These are phyloP conservation scores for Neosalanx taihuensis DNA, from an alignment of 2,797 vertebrate genomes.

Conservation along the genomic window DNA sequence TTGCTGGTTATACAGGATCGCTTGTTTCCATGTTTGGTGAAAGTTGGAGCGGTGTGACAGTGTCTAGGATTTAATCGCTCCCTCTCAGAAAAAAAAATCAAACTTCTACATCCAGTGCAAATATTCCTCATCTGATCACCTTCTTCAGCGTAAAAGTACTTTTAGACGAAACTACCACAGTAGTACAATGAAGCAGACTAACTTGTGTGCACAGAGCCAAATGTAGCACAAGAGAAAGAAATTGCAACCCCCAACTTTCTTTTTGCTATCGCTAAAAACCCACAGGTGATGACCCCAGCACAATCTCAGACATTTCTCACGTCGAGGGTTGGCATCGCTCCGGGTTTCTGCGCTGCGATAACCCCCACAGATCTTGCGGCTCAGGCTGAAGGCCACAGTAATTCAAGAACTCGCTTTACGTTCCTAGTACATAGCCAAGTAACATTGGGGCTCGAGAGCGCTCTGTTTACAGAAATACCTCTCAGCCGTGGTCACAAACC, in stretches of 20 bases:
- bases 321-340: slow-evolving; percentile 20
- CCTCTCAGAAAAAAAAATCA: slow-evolving; percentile 51
- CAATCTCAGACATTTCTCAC: not conserved
- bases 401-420: slow-evolving; percentile 37
- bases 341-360: slow-evolving; percentile 6
- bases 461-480: slow-evolving; percentile 3
- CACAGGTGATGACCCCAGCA: slow-evolving; percentile 28
- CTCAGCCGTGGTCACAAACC: slow-evolving; percentile 21
- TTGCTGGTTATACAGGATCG: slow-evolving; percentile 53
- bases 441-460: slow-evolving; percentile 10
- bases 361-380: slow-evolving; percentile 34
- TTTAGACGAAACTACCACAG: slow-evolving; percentile 64
- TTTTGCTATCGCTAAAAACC: slow-evolving; percentile 38
- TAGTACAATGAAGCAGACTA: slow-evolving; percentile 59
- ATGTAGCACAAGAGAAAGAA: slow-evolving; percentile 52
- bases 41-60: slow-evolving; percentile 57
- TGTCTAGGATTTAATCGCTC: slow-evolving; percentile 60
- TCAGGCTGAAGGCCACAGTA: slow-evolving; percentile 57
- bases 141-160: slow-evolving; percentile 56
- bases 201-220: slow-evolving; percentile 48
- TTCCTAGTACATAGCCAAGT: slow-evolving; percentile 27
- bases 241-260: slow-evolving; percentile 24
- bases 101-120: slow-evolving; percentile 67
- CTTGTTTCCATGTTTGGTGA: slow-evolving; percentile 42
- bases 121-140: slow-evolving; percentile 62